These are phyloP conservation scores for Netta rufina DNA, from an alignment of 2,797 vertebrate genomes.

Conservation along the genomic window DNA sequence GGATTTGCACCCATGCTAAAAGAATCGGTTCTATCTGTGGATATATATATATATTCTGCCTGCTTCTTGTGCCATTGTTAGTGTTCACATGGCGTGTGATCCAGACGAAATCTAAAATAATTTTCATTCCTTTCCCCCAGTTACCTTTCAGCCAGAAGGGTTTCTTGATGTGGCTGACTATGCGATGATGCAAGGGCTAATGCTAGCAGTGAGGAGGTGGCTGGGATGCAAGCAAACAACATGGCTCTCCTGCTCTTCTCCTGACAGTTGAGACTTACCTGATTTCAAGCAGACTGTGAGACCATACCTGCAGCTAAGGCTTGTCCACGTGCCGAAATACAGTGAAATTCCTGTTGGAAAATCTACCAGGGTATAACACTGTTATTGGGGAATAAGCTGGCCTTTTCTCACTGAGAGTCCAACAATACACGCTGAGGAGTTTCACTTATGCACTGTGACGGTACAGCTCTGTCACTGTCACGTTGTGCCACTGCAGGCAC, in stretches of 20 bases:
- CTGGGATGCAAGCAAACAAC: not conserved
- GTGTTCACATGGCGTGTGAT: not conserved
- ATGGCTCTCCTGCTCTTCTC: rapidly evolving
- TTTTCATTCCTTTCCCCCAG: not conserved
- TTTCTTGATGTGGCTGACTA: not conserved
- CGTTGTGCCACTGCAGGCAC: not conserved
- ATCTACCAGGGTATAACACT: not conserved
- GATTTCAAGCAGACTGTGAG: not conserved
- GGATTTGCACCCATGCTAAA: not conserved
- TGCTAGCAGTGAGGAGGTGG: not conserved
- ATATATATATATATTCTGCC: not conserved
- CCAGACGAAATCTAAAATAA: not conserved
- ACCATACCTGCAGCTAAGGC: not conserved
- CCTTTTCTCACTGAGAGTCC: not conserved
- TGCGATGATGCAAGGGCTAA: not conserved
- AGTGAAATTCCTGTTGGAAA: not conserved
- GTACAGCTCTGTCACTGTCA: not conserved
- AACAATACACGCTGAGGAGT: not conserved
- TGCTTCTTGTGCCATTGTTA: not conserved
- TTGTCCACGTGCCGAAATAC: not conserved
- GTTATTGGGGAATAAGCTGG: not conserved
- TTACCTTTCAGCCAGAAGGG: not conserved
- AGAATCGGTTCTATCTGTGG: not conserved
- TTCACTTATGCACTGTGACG: rapidly evolving
- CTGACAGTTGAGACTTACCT: not conserved